Conservation (phyloP, 2,888 invertebrate genomes). For the Phymatocera aterrima region DNA sequence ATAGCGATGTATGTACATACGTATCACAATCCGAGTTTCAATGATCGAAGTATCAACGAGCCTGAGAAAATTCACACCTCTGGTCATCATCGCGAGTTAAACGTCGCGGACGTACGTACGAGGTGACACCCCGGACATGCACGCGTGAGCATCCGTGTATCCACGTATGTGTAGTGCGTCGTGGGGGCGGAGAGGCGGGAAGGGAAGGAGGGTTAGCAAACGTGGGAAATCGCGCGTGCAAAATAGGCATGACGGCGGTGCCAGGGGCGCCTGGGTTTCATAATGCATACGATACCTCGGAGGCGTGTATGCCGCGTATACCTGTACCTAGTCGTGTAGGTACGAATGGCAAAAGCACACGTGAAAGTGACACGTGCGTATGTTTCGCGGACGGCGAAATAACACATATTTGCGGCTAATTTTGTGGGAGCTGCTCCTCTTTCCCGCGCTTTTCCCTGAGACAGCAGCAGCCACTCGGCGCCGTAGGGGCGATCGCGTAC, state of each 20-base stretch:
- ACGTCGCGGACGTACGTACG: too few species aligned
- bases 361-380: neutral
- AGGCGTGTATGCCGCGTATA: slow-evolving; percentile 47
- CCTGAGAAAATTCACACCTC: too few species aligned
- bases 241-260: slow-evolving; percentile 56
- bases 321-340: too few species aligned
- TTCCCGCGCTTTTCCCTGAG: slow-evolving; percentile 50
- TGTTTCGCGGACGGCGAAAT: slow-evolving; percentile 60
- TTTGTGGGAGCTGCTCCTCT: slow-evolving; percentile 60
- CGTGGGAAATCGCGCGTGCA: slow-evolving; percentile 71
- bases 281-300: slow-evolving; percentile 63
- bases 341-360: too few species aligned
- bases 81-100: too few species aligned
- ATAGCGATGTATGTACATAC: too few species aligned
- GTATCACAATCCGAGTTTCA: too few species aligned
- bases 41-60: too few species aligned
- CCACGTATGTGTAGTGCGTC: neutral
- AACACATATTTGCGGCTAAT: slow-evolving; percentile 69
- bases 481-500: slow-evolving; percentile 44
- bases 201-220: slow-evolving; percentile 59
- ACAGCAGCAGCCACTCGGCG: slow-evolving; percentile 46
- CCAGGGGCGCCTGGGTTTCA: slow-evolving; percentile 60
- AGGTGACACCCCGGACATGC: too few species aligned
- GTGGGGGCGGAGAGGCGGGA: too few species aligned
- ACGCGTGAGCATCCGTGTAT: neutral